These are phyloP conservation scores for Drosophila paulistorum DNA, from an alignment of 1,140 invertebrate genomes.

Conservation along the genomic window DNA sequence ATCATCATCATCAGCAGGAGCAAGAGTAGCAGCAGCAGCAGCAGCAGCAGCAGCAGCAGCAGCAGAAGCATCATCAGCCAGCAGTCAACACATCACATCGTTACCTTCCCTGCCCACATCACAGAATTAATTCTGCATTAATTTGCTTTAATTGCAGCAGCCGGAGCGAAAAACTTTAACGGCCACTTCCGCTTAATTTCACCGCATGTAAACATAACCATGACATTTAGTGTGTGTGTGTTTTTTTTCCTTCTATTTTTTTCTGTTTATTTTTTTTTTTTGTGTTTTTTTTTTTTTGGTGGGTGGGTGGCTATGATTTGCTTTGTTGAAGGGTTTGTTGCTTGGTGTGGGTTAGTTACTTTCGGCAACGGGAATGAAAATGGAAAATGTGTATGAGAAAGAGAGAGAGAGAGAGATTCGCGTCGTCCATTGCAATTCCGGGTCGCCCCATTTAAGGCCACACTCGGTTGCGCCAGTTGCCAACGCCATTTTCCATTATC, in stretches of 20 bases:
- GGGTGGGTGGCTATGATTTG: constrained; percentile 28
- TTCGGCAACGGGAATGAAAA: constrained; percentile 15
- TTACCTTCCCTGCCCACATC: background rate
- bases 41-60: background rate
- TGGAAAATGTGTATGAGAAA: background rate
- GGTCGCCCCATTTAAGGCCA: constrained; percentile 62
- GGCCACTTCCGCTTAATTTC: constrained; percentile 71
- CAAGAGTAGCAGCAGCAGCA: constrained; percentile 17
- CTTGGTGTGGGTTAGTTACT: constrained; percentile 8
- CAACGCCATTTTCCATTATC: constrained; percentile 74
- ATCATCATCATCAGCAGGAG: constrained; percentile 18
- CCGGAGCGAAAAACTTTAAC: constrained; percentile 51
- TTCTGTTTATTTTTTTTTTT: background rate
- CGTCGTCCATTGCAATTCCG: constrained; percentile 23
- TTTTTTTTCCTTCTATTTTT: constrained; percentile 11
- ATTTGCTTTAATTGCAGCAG: constrained; percentile 70
- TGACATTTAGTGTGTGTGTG: constrained; percentile 63
- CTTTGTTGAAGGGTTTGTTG: constrained; percentile 9
- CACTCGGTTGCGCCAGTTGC: constrained; percentile 62
- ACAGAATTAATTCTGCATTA: constrained; percentile 66
- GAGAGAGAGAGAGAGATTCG: constrained; percentile 1
- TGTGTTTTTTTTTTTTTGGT: constrained; percentile 50
- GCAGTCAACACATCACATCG: background rate
- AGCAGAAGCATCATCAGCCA: background rate
- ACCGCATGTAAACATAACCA: constrained; percentile 78